A percentile compares a stretch with the other conserved stretches of the same genome.
Evolutionary conservation across 92 coral and sea anemone species (phyloP).

Genomic region (Paramuricea clavata): DNA sequence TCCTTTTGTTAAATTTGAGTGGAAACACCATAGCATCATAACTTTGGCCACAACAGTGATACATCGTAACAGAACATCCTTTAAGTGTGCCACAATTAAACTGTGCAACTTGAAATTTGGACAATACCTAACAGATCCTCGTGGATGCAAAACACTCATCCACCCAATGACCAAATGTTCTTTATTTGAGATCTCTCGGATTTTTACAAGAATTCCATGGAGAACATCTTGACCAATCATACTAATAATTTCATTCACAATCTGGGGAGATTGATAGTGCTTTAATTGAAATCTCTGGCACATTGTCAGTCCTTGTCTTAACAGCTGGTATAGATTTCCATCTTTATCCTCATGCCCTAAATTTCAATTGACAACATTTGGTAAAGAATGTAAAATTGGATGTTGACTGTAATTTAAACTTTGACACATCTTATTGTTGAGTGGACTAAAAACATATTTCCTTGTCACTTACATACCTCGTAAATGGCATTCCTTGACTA

Average conservation of each 20-base stretch:
- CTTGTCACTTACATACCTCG: constrained; percentile 40
- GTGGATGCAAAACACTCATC: background rate
- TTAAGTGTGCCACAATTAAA: no score
- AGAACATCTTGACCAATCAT: constrained; percentile 37
- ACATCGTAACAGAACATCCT: no score
- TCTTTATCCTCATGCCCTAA: constrained; percentile 44
- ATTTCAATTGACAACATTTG: background rate
- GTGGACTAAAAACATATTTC: constrained; percentile 14
- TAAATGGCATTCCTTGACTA: constrained; percentile 42
- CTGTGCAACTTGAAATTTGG: no score
- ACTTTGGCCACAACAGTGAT: no score
- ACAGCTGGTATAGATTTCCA: constrained; percentile 37
- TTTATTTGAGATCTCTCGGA: constrained; percentile 24
- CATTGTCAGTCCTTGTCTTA: constrained; percentile 34
- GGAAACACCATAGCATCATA: no score
- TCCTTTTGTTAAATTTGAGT: no score
- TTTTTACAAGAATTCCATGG: constrained; percentile 8
- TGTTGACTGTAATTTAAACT: background rate
- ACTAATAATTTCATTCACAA: constrained; percentile 22
- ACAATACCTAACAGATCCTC: no score
- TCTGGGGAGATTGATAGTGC: background rate
- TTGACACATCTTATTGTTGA: background rate
- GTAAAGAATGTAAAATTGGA: background rate
- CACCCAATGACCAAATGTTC: constrained; percentile 26
- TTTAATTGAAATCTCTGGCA: constrained; percentile 24